Evolutionary conservation across 2,113 vertebrate genomes (phyloP), one percentile per base, ranked within the genome.

Genomic region (Steatornis caripensis): DNA sequence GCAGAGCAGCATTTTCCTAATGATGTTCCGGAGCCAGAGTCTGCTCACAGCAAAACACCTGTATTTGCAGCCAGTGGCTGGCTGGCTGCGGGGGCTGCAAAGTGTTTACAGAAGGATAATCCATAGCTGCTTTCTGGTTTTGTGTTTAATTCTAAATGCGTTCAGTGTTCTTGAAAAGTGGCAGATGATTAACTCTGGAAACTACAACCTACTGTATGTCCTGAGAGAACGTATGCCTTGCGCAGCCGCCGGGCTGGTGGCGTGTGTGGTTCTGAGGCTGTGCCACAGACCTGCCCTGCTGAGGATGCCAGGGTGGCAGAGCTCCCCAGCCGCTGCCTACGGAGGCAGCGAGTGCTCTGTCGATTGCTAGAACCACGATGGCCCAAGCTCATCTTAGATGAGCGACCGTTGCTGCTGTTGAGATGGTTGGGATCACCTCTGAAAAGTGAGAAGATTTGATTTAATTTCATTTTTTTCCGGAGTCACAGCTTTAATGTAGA

Each of bases 31-130:
- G 82, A 84, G 92, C 80, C 93, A 72, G 43, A 70, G 45, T n/a
- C 80, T 91, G 81, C 89, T 84, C 48, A 15, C 79, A 80, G 94
- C 76, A 78, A 29, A 94, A 77, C 95, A 87, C 80, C 92, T 96
- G 89, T 64, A 37, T 19, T 21, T 80, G 72, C 80, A 72, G 80
- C 55, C 61, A 55, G 41, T 5, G 84, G 80, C 81, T 60, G 89
- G 80, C 87, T 65, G 80, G 53, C 86, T 90, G 71, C 15, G 12
- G 36, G 48, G 93, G 26, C 84, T 65, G n/a, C 17, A 41, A 41
- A 37, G 43, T 4, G 74, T 65, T 84, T 45, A 5, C 41, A 48
- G 17, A 61, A 78, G 84, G 85, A 51, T 41, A 16, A 86, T 78
- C 94, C 41, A 6, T 15, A 37, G 75, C 62, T 92, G 24, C 46